Percentiles rank a stretch among this genome's conserved stretches.
Conservation (phyloP, 2,888 invertebrate genomes). For the Tuta absoluta region DNA sequence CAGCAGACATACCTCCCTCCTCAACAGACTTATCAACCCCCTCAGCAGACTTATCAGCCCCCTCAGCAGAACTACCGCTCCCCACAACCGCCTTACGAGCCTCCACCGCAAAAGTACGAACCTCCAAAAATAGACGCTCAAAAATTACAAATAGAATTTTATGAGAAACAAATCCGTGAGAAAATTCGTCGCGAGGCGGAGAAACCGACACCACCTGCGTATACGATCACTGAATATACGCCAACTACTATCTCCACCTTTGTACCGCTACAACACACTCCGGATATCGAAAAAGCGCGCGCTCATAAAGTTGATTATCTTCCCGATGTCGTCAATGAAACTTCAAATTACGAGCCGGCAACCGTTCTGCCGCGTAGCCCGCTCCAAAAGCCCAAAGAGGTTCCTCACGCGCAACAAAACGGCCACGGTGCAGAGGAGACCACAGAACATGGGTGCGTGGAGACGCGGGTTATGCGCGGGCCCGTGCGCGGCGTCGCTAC, state of each 20-base stretch:
- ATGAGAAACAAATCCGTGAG: slow-evolving; percentile 73
- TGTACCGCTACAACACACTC: slow-evolving; percentile 73
- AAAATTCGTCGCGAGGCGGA: slow-evolving; percentile 55
- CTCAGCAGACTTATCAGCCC: slow-evolving; percentile 32
- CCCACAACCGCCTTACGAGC: slow-evolving; percentile 13
- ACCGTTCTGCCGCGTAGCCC: slow-evolving; percentile 38
- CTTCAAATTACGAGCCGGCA: slow-evolving; percentile 44
- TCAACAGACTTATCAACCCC: slow-evolving; percentile 4
- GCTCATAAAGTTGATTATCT: slow-evolving; percentile 73
- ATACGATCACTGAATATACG: slow-evolving; percentile 76
- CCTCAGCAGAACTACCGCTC: neutral
- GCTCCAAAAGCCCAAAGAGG: slow-evolving; percentile 2
- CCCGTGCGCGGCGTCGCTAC: slow-evolving; percentile 88
- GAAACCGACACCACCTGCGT: slow-evolving; percentile 50
- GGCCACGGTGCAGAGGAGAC: slow-evolving; percentile 62
- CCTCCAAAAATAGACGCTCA: slow-evolving; percentile 64
- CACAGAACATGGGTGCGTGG: slow-evolving; percentile 84
- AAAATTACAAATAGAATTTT: slow-evolving; percentile 74
- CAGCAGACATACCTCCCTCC: neutral
- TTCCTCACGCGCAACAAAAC: slow-evolving; percentile 45
- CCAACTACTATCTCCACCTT: slow-evolving; percentile 68
- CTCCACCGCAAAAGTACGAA: slow-evolving; percentile 33
- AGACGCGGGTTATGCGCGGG: slow-evolving; percentile 87
- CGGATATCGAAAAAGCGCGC: slow-evolving; percentile 75
- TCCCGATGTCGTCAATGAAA: slow-evolving; percentile 74